Conservation (phyloP, 2,888 invertebrate genomes). For the Aleiodes leptofemur region DNA sequence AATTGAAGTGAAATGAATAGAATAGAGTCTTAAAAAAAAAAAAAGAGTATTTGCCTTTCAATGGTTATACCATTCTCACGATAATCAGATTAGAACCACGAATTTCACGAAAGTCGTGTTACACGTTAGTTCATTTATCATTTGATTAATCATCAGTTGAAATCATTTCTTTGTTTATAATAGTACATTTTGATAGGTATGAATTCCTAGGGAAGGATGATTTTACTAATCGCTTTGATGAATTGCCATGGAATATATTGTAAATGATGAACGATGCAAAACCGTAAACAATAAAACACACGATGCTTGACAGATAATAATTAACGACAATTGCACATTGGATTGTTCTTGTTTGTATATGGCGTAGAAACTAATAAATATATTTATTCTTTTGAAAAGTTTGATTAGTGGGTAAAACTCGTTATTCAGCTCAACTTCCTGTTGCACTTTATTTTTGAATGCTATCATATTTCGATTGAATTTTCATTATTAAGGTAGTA, state of each 20-base stretch:
- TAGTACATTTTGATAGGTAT: not conserved
- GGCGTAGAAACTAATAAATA: conserved; percentile 7
- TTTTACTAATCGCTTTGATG: conserved; percentile 24
- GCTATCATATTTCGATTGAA: too few relatives aligned
- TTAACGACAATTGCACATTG: conserved; percentile 23
- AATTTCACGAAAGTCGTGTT: conserved; percentile 2
- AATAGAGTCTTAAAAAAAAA: too few relatives aligned
- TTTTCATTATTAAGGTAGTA: too few relatives aligned
- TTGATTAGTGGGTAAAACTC: too few relatives aligned
- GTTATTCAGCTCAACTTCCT: too few relatives aligned
- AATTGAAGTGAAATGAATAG: too few relatives aligned
- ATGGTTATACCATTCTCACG: conserved; percentile 2
- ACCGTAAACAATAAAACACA: conserved; percentile 11
- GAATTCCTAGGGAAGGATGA: conserved; percentile 2
- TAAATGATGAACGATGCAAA: conserved; percentile 11
- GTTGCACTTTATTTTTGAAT: too few relatives aligned
- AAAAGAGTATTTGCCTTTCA: too few relatives aligned
- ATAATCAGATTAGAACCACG: conserved; percentile 23
- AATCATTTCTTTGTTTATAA: conserved; percentile 19
- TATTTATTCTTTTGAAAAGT: not conserved
- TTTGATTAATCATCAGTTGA: conserved; percentile 2
- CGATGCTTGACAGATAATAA: conserved; percentile 8
- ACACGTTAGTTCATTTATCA: conserved; percentile 21
- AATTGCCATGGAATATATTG: conserved; percentile 11
- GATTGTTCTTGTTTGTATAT: conserved; percentile 2